Base-by-base conservation (phyloP, 2,113 vertebrate genomes). In the Leptobrachium ailaonicum region DNA sequence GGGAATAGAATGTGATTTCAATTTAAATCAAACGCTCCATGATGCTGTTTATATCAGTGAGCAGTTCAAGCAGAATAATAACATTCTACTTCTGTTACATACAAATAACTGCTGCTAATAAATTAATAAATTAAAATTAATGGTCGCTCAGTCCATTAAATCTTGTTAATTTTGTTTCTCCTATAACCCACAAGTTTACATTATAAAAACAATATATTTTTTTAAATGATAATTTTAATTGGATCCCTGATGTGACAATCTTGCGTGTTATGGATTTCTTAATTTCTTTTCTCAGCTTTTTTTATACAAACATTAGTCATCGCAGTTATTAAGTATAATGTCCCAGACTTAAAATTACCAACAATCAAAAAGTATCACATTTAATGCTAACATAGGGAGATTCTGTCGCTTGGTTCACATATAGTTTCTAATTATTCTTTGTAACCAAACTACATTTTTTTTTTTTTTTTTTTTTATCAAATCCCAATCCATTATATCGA, bases 121-220 rank as follows among this genome's bases (percentile, higher is more conserved):
- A 90, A 92, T 90, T 89, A 92, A 90, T 72, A 56, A 90, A 87
- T 88, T 80, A 86, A 90, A 91, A 93, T 90, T 89, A 88, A 93
- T 87, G 83, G 86, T 80, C 56, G 70, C 53, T 90, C 87, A 91
- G 84, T 88, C 86, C 91, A 92, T 92, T 91, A 90, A 89, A 92
- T 90, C 73, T 73, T 85, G 87, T 89, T 91, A 91, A 90, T 90
- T 91, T 91, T 92, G 89, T 85, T 90, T 90, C 83, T 81, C 81
- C 85, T 86, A 83, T 83, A 85, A 85, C 86, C 89, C 86, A 84
- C 82, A 88, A 88, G 76, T 90, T 88, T 86, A 86, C 78, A 87
- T 89, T 90, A 90, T 86, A 90, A 91, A 91, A 85, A 87, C 84
- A 90, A 89, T 91, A 92, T 92, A 89, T 89, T 86, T 87, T 80